Evolutionary conservation across 2,888 invertebrate species (phyloP), one percentile per base, ranked within the genome.

Genomic region (Pecten maximus): DNA sequence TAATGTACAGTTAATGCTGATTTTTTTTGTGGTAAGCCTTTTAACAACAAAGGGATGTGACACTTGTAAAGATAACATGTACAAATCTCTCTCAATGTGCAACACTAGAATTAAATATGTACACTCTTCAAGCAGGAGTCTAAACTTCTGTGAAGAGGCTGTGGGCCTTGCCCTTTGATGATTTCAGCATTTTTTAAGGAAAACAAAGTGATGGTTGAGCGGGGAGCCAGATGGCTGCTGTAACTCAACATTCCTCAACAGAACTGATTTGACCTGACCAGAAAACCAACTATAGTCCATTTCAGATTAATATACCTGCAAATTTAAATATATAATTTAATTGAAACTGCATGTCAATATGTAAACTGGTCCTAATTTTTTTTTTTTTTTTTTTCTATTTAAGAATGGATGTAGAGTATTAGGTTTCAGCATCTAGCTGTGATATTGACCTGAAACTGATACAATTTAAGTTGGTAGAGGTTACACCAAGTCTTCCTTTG

Each of bases 151-250:
- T 10, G n/a, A n/a, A 74, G 28, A 74, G 74, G 28, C 74, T 74
- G 12, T 35, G 35, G 35, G 74, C 35, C 74, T 35, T 23, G 74
- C 35, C 74, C 74, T 74, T 28, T 74, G 74, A 74, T 74, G 74
- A 74, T 74, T 74, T 74, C 74, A 74, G 74, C 74, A 35, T 74
- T 74, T 74, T 74, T 74, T 74, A 35, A 74, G 74, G 74, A 74
- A 74, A 74, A 74, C 74, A 74, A 74, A 74, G 74, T 74, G 74
- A 74, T 74, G 74, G 74, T 74, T 74, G 74, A 74, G 35, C 15
- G 3, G 74, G 28, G 74, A 74, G 74, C 74, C 74, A 74, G 74
- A 74, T 74, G 74, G 74, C 74, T 74, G 74, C 74, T 74, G 28
- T 74, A 74, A 74, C 74, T 74, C 74, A 23, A 28, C 74, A 74